A percentile compares a stretch with the other conserved stretches of the same genome.
Evolutionary conservation across 2,797 vertebrate species (phyloP).

Genomic region (Nasua narica): DNA sequence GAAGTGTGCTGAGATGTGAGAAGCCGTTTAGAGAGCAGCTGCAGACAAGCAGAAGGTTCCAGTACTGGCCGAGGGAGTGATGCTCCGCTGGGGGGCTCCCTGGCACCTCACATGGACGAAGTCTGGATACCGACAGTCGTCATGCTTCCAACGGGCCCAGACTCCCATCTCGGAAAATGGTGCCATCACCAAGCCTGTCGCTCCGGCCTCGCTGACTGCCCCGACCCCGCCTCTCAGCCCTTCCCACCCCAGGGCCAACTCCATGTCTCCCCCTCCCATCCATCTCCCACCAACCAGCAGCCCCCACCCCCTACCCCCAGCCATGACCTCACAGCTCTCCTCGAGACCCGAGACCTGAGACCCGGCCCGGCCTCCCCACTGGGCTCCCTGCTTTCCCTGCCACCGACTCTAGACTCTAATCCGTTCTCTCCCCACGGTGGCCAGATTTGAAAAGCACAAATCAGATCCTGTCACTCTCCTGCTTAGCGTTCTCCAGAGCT

Average conservation of each 20-base stretch:
- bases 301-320: rapidly evolving
- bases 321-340: background rate
- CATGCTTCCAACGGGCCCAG: background rate
- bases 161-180: background rate
- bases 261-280: background rate
- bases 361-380: background rate
- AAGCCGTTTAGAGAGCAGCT: background rate
- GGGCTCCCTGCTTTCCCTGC: background rate
- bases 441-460: background rate
- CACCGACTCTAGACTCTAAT: background rate
- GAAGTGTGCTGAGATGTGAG: background rate
- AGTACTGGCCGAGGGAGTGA: rapidly evolving
- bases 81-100: rapidly evolving
- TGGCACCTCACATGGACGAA: background rate
- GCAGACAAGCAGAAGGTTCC: background rate
- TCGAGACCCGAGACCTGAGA: background rate
- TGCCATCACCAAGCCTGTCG: background rate
- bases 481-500: background rate
- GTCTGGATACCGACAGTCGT: background rate
- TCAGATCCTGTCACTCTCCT: background rate
- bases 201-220: background rate
- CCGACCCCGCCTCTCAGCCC: background rate
- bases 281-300: rapidly evolving
- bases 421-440: background rate
- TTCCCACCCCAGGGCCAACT: background rate